These are phyloP conservation scores for Serinus canaria DNA, from an alignment of 2,113 vertebrate species.

Conservation along the genomic window DNA sequence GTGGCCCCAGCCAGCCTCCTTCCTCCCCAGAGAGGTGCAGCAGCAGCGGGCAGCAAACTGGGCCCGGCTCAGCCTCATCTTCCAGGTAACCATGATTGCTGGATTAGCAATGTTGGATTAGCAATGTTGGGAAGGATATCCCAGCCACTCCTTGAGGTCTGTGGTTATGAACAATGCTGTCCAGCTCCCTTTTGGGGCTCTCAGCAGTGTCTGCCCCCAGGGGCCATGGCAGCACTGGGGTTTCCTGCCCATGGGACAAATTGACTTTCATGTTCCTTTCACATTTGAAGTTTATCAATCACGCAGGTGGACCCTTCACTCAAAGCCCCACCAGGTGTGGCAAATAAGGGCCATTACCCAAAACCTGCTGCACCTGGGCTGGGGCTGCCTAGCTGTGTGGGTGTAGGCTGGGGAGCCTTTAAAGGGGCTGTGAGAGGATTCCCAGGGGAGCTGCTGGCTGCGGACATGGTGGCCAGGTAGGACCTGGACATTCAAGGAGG, in stretches of 20 bases:
- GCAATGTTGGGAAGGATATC: rapidly evolving
- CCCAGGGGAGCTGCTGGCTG: rapidly evolving
- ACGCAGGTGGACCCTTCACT: not conserved
- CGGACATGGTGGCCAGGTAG: rapidly evolving
- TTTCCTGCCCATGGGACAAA: not conserved
- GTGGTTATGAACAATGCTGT: not conserved
- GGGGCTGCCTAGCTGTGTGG: not conserved
- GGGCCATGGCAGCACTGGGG: too few species aligned
- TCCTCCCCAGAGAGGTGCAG: not conserved
- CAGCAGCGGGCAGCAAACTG: rapidly evolving
- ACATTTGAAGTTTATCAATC: not conserved
- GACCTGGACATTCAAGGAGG: rapidly evolving
- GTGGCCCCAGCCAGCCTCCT: rapidly evolving
- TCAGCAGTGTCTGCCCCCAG: not conserved
- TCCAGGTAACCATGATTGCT: rapidly evolving
- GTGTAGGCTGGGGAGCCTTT: not conserved
- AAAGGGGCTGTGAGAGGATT: not conserved
- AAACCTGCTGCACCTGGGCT: not conserved
- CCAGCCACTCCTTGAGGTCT: not conserved
- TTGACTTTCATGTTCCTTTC: not conserved
- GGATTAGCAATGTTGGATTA: rapidly evolving
- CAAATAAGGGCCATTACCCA: too few species aligned
- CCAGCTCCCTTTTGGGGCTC: not conserved
- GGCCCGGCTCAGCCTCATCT: rapidly evolving
- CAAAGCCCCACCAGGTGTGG: not conserved